Evolutionary conservation across 2,888 invertebrate species (phyloP), one percentile per base, ranked within the genome.

Genomic region (Trichopoda pennipes): DNA sequence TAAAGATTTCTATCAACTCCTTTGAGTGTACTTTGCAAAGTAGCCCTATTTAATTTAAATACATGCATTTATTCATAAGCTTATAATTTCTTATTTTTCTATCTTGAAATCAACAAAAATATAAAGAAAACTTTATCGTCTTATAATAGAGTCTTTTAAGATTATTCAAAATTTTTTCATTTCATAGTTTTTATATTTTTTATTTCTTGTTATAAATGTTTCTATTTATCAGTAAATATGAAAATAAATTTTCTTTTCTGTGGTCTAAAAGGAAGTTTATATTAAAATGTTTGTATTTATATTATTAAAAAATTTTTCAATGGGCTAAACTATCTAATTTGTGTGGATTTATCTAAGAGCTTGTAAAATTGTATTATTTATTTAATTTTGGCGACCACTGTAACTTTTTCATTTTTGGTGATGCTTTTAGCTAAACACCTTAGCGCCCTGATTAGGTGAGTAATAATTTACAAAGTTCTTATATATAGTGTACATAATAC

Each of bases 41-140:
- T 74, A 68, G 73, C 74, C 74, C 66, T 73, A 69, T 80, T 80
- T 74, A 64, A 74, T 80, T 80, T 80, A 74, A 80, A 80, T 74
- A 63, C 63, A 69, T 80, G 69, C 74, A 69, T 80, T 63, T 80
- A 80, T 80, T 80, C 73, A 80, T 80, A 69, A 80, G 74, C 69
- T 74, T 69, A 80, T 74, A 74, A 66, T 68, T 69, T 42, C 44
- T 61, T n/a, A 10, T 42, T 58, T 17, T 53, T 60, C 49, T 53
- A 42, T 51, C 28, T 51, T 17, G 35, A 58, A 42, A 64, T 47
- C 44, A 44, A 55, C 63, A 44, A 44, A 55, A 44, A n/a, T 51
- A 68, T 10, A 42, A 28, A 19, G 35, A 53, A 35, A 61, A 61
- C 61, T 69, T 60, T n/a, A 61, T 60, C 42, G 51, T 35, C 28